Evolutionary conservation across 2,113 vertebrate species (phyloP).

Genomic region (Girardinichthys multiradiatus): DNA sequence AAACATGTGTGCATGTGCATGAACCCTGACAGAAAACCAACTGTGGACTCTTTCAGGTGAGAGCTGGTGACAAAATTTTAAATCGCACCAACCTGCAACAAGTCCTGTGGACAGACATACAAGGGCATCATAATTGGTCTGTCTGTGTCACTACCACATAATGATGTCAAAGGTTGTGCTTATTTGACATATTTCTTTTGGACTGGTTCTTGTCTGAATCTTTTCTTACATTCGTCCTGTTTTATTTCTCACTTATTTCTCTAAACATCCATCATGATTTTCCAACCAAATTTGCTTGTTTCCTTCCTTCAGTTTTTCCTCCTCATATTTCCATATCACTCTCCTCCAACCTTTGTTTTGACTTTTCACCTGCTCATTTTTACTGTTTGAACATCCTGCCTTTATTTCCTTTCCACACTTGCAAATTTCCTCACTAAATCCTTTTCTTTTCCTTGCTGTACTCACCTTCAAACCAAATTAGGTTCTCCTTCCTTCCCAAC

Average conservation of each 20-base stretch:
- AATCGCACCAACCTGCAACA: background rate
- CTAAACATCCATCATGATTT: background rate
- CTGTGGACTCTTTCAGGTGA: background rate
- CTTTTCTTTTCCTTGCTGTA: background rate
- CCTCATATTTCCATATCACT: background rate
- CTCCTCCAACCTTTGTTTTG: background rate
- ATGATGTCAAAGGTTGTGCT: slow-evolving; percentile 2
- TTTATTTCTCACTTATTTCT: background rate
- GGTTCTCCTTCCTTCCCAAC: background rate
- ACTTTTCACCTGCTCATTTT: background rate
- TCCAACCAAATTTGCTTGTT: background rate
- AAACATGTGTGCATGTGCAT: background rate
- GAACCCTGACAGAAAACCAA: background rate
- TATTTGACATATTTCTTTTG: background rate
- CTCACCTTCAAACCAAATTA: slow-evolving; percentile 1
- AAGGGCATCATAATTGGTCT: background rate
- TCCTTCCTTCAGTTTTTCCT: background rate
- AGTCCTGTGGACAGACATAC: background rate
- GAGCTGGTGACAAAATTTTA: background rate
- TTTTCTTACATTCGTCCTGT: background rate
- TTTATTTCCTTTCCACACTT: background rate
- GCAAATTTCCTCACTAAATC: background rate
- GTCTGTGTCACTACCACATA: no score
- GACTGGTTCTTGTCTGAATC: background rate
- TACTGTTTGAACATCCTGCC: background rate